Percentiles rank a stretch among this genome's conserved stretches.
Conservation (phyloP, 2,888 invertebrate genomes). For the Athalia cordata region DNA sequence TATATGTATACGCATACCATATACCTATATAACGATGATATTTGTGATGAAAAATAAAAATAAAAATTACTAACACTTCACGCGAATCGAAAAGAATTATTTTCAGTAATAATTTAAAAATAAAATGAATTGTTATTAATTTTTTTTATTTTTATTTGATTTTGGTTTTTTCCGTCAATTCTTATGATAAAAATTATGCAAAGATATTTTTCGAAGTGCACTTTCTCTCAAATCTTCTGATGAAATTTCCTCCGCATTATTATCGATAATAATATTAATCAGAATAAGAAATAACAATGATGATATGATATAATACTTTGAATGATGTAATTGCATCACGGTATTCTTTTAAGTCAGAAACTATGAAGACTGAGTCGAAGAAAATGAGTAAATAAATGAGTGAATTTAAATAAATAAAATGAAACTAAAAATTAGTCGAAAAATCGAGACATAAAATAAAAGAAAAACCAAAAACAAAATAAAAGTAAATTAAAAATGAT, state of each 20-base stretch:
- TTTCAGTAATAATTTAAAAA: neutral
- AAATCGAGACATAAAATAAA: neutral
- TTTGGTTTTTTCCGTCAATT: no score
- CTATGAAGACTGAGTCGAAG: conserved; percentile 37
- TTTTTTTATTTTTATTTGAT: no score
- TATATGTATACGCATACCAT: no score
- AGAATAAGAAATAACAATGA: no score
- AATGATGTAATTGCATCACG: neutral
- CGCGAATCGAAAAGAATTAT: neutral
- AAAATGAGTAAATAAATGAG: neutral
- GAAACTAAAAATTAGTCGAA: conserved; percentile 1
- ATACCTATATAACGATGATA: no score
- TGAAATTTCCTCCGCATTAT: neutral
- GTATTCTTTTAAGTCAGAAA: neutral
- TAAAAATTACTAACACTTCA: neutral
- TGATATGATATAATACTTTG: conserved; percentile 1
- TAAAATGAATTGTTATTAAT: no score
- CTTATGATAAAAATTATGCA: no score
- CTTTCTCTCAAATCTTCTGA: conserved; percentile 20
- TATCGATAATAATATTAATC: conserved; percentile 8
- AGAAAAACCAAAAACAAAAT: conserved; percentile 14
- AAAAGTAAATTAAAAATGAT: conserved; percentile 7
- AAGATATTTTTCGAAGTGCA: neutral
- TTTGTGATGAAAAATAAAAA: neutral
- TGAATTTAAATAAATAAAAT: no score